Evolutionary conservation across 2,888 invertebrate genomes (phyloP).

Genomic region (Lissonota sp.): DNA sequence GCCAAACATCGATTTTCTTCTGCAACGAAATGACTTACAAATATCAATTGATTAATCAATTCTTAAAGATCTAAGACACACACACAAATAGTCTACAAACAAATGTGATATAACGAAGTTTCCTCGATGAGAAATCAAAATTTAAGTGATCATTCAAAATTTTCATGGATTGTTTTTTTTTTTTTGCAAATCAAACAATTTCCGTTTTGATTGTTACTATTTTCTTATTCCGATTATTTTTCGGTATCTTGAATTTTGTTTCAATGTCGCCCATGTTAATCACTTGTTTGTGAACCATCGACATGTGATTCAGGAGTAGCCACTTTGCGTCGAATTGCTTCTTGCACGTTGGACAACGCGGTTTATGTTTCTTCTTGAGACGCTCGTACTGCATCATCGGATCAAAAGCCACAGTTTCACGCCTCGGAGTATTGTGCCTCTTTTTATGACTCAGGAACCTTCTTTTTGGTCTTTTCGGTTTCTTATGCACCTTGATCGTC

Average conservation of each 20-base stretch:
- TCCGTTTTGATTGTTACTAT: background rate
- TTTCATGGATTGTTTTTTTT: background rate
- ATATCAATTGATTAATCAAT: no score
- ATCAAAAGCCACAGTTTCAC: no score
- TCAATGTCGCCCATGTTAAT: constrained; percentile 30
- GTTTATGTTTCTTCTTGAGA: constrained; percentile 28
- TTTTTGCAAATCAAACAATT: constrained; percentile 2
- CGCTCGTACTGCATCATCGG: background rate
- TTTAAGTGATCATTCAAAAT: no score
- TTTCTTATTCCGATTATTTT: no score
- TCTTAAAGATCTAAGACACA: no score
- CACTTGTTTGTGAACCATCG: constrained; percentile 38
- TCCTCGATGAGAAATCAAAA: no score
- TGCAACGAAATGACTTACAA: no score
- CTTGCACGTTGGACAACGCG: constrained; percentile 59
- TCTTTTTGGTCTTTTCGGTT: constrained; percentile 1
- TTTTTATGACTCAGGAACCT: background rate
- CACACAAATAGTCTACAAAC: no score
- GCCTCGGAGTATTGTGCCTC: no score
- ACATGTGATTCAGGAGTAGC: constrained; percentile 41
- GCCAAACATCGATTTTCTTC: no score
- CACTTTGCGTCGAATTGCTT: constrained; percentile 31
- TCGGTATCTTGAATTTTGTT: background rate
- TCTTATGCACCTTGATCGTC: background rate
- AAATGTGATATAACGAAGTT: no score